phyloP scores from a whole-genome alignment of 2,888 invertebrate genomes.

The Ophion ventricosus region DNA sequence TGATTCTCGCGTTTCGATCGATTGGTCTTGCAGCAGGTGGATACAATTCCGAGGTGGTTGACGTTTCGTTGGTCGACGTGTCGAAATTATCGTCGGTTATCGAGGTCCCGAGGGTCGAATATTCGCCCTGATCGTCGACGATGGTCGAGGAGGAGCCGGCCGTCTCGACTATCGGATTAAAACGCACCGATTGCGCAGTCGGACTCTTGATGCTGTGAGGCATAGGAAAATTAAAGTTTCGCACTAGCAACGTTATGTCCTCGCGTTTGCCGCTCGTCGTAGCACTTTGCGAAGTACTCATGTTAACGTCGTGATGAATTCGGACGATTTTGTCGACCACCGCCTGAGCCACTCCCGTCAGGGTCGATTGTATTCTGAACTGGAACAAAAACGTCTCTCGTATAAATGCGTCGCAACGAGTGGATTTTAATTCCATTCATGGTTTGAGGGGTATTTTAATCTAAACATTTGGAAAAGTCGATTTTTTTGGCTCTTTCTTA shows the following conservation, averaged over 20 bases:
- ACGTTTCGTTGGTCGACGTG: conserved; percentile 81
- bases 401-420: not conserved
- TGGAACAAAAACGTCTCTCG: conserved; percentile 76
- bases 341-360: conserved; percentile 93
- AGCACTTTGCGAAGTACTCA: conserved; percentile 84
- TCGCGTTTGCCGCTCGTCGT: conserved; percentile 87
- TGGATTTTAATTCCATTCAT: not conserved
- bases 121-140: conserved; percentile 69
- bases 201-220: conserved; percentile 86
- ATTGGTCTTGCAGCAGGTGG: conserved; percentile 79
- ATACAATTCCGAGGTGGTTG: conserved; percentile 79
- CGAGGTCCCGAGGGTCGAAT: conserved; percentile 68
- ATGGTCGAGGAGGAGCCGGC: conserved; percentile 77
- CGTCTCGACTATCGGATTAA: conserved; percentile 87
- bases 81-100: conserved; percentile 75
- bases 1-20: conserved; percentile 89
- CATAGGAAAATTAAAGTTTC: conserved; percentile 93
- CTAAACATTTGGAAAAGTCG: no score
- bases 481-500: no score
- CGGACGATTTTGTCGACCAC: conserved; percentile 93
- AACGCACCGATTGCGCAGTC: conserved; percentile 85
- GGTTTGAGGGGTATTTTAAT: no score
- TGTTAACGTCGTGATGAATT: conserved; percentile 92
- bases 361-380: conserved; percentile 91
- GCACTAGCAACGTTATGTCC: conserved; percentile 93